Percentiles rank a stretch among this genome's conserved stretches.
Evolutionary conservation across 2,888 invertebrate species (phyloP).

Genomic region (Agrotis puta): DNA sequence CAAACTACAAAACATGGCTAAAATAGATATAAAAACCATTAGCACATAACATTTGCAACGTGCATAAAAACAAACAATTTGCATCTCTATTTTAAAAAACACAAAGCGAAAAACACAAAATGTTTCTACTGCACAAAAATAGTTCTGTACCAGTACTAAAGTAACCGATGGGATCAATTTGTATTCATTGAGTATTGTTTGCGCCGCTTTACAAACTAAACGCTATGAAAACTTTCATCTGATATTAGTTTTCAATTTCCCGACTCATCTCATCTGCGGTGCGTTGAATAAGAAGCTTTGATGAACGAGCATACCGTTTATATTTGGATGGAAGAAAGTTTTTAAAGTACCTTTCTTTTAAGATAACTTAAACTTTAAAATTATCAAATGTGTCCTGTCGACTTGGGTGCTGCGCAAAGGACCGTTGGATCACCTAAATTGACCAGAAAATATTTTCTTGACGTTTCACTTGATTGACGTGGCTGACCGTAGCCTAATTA

Average conservation of each 20-base stretch:
- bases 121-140: conserved; percentile 44
- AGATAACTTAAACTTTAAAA: too few species aligned
- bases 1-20: neutral
- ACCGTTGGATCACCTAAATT: too few species aligned
- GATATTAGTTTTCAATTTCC: conserved; percentile 80
- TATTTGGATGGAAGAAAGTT: conserved; percentile 19
- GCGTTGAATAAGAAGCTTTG: conserved; percentile 58
- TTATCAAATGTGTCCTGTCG: too few species aligned
- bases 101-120: conserved; percentile 15
- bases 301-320: conserved; percentile 33
- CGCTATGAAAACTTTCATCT: conserved; percentile 76
- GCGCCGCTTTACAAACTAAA: conserved; percentile 65
- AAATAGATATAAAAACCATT: conserved; percentile 22
- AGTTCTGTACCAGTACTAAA: conserved; percentile 29
- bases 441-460: too few species aligned
- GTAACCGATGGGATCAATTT: conserved; percentile 56
- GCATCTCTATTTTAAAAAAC: conserved; percentile 17
- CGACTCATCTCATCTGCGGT: conserved; percentile 65
- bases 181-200: conserved; percentile 69
- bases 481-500: too few species aligned
- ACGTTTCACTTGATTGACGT: too few species aligned
- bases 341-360: neutral
- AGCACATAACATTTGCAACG: conserved; percentile 8
- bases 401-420: too few species aligned
- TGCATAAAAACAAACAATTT: conserved; percentile 21